Evolutionary conservation across 2,888 invertebrate genomes (phyloP), one percentile per base, ranked within the genome.

Genomic region (Cryptus viduatorius): DNA sequence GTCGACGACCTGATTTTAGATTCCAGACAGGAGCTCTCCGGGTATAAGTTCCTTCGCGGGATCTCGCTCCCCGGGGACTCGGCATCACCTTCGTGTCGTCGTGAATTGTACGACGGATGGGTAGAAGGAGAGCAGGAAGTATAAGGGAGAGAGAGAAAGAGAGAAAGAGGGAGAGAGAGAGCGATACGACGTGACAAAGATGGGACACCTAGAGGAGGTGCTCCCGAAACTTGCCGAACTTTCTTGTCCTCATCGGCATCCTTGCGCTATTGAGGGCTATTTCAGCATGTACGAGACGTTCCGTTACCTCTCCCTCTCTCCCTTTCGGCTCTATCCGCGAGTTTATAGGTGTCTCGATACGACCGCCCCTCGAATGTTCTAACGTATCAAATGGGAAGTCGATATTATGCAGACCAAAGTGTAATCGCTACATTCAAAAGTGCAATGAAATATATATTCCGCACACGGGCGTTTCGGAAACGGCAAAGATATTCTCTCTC

Each of bases 1-100:
- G 84, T 84, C 86, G 86, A 69, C 79, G 82, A 81, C 86, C 89
- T 86, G 89, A 90, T 89, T 90, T 90, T 87, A 89, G 88, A 90
- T 90, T 90, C 90, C 86, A 85, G 84, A 86, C 90, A 82, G 86
- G 89, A 86, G 84, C 86, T 87, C 84, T 67, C 84, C 72, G 71
- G 68, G 89, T 87, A 89, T 89, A 90, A 89, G 88, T 89, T 85
- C 84, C 59, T 53, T 80, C 76, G 64, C 46, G 46, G 72, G 42
- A 59, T 59, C 76, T 71, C 56, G 73, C 68, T 71, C 69, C 71
- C 50, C 71, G 72, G 68, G 59, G 82, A 82, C 76, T 77, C 67
- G 48, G 76, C 73, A 65, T 76, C 65, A 79, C 79, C 79, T 82
- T 71, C 24, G 75, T 65, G 37, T 46, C 75, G 75, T 31, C 71